These are phyloP conservation scores for Phaetusa simplex DNA, from an alignment of 2,113 vertebrate species.

Conservation along the genomic window DNA sequence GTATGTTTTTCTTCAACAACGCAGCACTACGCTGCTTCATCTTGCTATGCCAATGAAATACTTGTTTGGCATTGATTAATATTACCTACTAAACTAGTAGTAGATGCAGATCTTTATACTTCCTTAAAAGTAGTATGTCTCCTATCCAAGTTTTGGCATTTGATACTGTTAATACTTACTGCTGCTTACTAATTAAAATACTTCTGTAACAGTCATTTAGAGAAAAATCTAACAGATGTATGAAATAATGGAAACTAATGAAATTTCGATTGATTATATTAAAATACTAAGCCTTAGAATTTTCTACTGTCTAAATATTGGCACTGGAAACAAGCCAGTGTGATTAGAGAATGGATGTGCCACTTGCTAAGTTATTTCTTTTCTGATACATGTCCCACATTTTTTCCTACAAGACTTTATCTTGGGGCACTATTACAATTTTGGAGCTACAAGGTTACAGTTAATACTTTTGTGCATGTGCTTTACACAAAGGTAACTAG, in stretches of 20 bases:
- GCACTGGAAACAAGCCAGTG: neutral
- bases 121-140: neutral
- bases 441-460: neutral
- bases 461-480: rapidly evolving
- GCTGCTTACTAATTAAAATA: neutral
- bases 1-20: neutral
- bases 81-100: neutral
- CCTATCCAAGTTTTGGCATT: neutral
- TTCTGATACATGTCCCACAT: neutral
- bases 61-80: neutral
- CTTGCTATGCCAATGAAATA: neutral
- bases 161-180: neutral
- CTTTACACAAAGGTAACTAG: neutral
- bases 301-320: neutral
- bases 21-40: neutral
- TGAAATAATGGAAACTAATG: neutral
- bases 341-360: neutral
- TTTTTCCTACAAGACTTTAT: neutral
- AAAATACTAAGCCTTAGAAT: neutral
- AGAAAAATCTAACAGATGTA: neutral
- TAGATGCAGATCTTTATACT: neutral
- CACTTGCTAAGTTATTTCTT: neutral
- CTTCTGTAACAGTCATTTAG: neutral
- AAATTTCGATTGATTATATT: neutral
- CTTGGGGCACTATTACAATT: neutral